A percentile compares a stretch with the other conserved stretches of the same genome.
phyloP scores from a whole-genome alignment of 2,888 invertebrate species.

The Brenthis hecate region DNA sequence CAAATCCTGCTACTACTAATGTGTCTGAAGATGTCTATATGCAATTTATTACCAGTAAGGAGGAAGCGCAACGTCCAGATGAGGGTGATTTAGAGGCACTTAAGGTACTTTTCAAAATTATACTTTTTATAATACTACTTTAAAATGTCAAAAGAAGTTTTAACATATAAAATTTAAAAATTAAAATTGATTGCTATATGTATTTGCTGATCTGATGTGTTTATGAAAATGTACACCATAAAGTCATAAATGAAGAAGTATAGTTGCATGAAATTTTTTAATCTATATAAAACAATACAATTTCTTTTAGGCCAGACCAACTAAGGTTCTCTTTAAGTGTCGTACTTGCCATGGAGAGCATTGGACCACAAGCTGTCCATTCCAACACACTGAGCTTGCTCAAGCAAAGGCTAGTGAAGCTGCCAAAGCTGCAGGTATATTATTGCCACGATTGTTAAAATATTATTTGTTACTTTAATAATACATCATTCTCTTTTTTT shows the following conservation, averaged over 20 bases:
- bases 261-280: not conserved
- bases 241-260: too few species aligned
- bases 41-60: slow-evolving; percentile 94
- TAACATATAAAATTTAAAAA: too few species aligned
- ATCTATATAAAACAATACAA: not conserved
- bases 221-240: too few species aligned
- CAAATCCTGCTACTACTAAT: slow-evolving; percentile 98
- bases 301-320: slow-evolving; percentile 65
- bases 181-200: too few species aligned
- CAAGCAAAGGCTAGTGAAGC: slow-evolving; percentile 83
- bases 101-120: slow-evolving; percentile 76
- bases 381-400: slow-evolving; percentile 93
- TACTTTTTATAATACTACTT: not conserved
- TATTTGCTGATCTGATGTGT: too few species aligned
- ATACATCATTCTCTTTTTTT: too few species aligned
- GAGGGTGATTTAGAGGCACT: slow-evolving; percentile 93
- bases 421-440: slow-evolving; percentile 64
- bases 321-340: slow-evolving; percentile 91
- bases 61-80: slow-evolving; percentile 92
- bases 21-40: slow-evolving; percentile 97
- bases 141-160: not conserved
- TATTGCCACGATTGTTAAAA: not conserved
- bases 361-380: slow-evolving; percentile 99
- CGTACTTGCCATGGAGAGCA: slow-evolving; percentile 97
- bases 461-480: too few species aligned